Conservation (phyloP, 2,888 invertebrate genomes). For the Drosophila formosana region DNA sequence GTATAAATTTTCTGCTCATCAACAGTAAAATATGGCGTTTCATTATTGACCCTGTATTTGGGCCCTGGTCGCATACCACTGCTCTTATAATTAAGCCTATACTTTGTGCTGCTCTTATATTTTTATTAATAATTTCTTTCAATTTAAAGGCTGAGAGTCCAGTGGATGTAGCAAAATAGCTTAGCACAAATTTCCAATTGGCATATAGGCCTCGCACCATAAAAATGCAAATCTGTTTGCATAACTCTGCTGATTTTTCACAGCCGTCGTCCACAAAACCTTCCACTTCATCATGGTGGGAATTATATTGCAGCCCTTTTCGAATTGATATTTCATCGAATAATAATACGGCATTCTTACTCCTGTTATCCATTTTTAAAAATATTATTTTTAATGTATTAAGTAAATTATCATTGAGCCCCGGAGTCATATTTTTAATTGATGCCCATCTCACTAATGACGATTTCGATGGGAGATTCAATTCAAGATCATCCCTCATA, state of each 20-base stretch:
- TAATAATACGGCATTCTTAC: constrained; percentile 6
- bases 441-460: too few species aligned
- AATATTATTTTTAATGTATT: neutral
- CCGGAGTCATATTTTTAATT: too few species aligned
- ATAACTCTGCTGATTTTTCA: too few species aligned
- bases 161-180: neutral
- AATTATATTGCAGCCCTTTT: too few species aligned
- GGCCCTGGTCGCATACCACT: constrained; percentile 4
- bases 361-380: neutral
- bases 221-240: constrained; percentile 2
- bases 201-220: constrained; percentile 3
- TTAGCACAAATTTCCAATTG: constrained; percentile 4
- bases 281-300: too few species aligned
- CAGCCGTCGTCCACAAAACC: too few species aligned
- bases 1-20: neutral
- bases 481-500: too few species aligned
- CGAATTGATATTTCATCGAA: neutral
- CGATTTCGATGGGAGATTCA: too few species aligned
- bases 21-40: constrained; percentile 6
- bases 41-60: neutral
- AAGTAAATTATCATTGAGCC: neutral
- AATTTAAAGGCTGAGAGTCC: neutral
- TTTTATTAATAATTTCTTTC: neutral
- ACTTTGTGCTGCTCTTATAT: neutral
- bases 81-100: constrained; percentile 3